Evolutionary conservation across 2,888 invertebrate genomes (phyloP).

Genomic region (Cancer borealis): DNA sequence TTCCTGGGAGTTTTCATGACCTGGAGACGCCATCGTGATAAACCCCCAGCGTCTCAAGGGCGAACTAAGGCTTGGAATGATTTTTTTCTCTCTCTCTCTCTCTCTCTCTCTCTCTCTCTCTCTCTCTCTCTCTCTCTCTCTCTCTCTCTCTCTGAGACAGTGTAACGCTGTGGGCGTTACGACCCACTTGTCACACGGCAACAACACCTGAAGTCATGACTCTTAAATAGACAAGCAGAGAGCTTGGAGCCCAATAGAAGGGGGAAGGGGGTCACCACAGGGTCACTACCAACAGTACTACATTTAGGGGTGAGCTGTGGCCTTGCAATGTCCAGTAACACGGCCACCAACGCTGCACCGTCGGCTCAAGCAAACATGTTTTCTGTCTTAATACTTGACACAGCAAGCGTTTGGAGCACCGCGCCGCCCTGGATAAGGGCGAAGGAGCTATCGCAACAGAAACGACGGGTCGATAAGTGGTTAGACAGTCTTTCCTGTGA

Average conservation of each 20-base stretch:
- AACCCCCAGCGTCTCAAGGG: not conserved
- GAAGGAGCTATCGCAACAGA: not conserved
- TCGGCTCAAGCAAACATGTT: not conserved
- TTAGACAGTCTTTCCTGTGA: slow-evolving; percentile 17
- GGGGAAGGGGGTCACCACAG: not conserved
- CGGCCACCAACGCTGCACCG: not conserved
- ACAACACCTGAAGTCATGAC: slow-evolving; percentile 1
- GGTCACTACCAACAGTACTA: slow-evolving; percentile 32
- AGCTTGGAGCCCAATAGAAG: not conserved
- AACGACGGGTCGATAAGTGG: not conserved
- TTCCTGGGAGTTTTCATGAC: not conserved
- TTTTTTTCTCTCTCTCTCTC: not conserved
- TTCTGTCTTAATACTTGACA: not conserved
- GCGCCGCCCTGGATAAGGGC: not conserved
- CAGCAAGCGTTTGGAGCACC: not conserved
- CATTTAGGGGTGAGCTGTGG: not conserved
- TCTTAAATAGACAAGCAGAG: not conserved
- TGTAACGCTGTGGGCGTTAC: not conserved
- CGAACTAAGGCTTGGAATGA: too few relatives aligned
- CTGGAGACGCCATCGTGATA: not conserved
- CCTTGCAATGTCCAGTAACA: slow-evolving; percentile 20
- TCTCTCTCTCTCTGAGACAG: not conserved
- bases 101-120: too few relatives aligned
- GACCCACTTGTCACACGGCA: not conserved
- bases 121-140: too few relatives aligned